Evolutionary conservation across 2,888 invertebrate species (phyloP).

Genomic region (Leptothorax acervorum): DNA sequence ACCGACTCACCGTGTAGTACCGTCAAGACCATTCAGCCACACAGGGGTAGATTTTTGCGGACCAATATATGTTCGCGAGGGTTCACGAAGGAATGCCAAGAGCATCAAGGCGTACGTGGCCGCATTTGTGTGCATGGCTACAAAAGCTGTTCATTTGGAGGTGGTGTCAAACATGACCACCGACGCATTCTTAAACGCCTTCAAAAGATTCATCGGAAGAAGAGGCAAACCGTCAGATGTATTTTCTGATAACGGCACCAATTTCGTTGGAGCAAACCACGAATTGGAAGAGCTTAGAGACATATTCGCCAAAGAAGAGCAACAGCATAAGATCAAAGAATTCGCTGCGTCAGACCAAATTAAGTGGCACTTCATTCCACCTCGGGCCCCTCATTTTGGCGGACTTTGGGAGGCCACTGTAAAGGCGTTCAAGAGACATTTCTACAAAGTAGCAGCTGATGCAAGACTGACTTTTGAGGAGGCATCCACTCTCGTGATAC

Average conservation of each 20-base stretch:
- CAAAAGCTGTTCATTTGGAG: slow-evolving; percentile 10
- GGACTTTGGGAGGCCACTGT: not conserved
- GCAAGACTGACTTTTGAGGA: not conserved
- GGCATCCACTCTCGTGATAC: not conserved
- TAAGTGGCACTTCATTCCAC: not conserved
- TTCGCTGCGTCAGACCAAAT: not conserved
- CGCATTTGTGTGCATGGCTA: slow-evolving; percentile 53
- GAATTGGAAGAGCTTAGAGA: not conserved
- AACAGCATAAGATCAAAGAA: not conserved
- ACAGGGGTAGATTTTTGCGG: slow-evolving; percentile 58
- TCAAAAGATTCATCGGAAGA: not conserved
- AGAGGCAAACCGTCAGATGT: not conserved
- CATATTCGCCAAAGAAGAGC: not conserved
- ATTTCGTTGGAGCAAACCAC: not conserved
- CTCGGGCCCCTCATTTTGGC: not conserved
- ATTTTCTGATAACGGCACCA: not conserved
- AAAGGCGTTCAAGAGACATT: not conserved
- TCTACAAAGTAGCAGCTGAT: not conserved
- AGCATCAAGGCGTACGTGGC: not conserved
- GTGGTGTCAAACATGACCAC: slow-evolving; percentile 4
- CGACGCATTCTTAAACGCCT: not conserved
- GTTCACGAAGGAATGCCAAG: slow-evolving; percentile 35
- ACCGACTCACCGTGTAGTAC: not conserved
- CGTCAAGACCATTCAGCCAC: slow-evolving; percentile 16
- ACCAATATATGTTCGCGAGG: slow-evolving; percentile 25